phyloP scores from a whole-genome alignment of 2,888 invertebrate genomes.

The Dolichomitus sp. region DNA sequence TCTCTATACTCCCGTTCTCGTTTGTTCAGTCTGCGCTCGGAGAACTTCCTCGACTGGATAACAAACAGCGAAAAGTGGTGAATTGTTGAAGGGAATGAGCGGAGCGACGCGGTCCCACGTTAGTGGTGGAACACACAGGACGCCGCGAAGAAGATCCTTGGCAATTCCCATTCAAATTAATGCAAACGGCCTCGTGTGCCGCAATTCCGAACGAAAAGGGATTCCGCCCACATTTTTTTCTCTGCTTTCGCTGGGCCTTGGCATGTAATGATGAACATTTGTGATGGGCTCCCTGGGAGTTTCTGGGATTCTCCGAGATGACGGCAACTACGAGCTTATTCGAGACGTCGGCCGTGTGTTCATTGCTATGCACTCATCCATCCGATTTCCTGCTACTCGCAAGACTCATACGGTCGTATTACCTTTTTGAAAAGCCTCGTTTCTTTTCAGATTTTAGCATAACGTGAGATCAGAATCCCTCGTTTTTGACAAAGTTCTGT shows the following conservation, averaged over 20 bases:
- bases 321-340: slow-evolving; percentile 31
- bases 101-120: slow-evolving; percentile 43
- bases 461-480: slow-evolving; percentile 42
- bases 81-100: slow-evolving; percentile 68
- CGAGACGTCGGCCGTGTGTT: slow-evolving; percentile 48
- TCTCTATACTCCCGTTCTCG: slow-evolving; percentile 51
- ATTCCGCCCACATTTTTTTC: slow-evolving; percentile 72
- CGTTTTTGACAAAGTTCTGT: not conserved
- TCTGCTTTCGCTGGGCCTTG: slow-evolving; percentile 47
- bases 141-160: slow-evolving; percentile 66
- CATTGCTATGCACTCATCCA: not conserved
- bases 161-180: slow-evolving; percentile 82
- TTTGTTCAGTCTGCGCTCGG: slow-evolving; percentile 48
- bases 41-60: slow-evolving; percentile 66
- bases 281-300: slow-evolving; percentile 56
- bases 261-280: slow-evolving; percentile 77
- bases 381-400: slow-evolving; percentile 8
- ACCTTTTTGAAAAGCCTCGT: slow-evolving; percentile 30
- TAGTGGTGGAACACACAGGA: slow-evolving; percentile 54
- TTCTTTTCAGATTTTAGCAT: slow-evolving; percentile 58
- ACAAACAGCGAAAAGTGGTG: slow-evolving; percentile 76
- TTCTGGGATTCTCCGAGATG: slow-evolving; percentile 42
- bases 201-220: slow-evolving; percentile 73
- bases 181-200: slow-evolving; percentile 77
- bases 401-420: slow-evolving; percentile 3